Base-by-base conservation (phyloP, 2,888 invertebrate species). In the Isotomurus palustris region DNA sequence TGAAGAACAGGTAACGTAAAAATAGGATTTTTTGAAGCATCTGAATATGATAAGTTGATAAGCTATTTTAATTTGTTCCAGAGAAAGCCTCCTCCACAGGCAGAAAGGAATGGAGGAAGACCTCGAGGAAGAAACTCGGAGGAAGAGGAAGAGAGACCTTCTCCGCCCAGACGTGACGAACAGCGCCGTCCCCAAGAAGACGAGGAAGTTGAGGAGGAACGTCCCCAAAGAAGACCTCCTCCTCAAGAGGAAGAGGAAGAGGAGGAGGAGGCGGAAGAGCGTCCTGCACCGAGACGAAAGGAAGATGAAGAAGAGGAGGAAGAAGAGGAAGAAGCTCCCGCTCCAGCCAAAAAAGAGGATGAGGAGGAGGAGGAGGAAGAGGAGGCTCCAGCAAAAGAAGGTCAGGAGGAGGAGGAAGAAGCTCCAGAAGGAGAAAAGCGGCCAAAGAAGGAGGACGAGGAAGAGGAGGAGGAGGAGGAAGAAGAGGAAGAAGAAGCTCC, bases 361-460 rank as follows among this genome's bases (percentile, higher is more conserved):
- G 43, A 59, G 32, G 56, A 58, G 14, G 60, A 67, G 8, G 59
- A 62, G 24, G 57, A 60, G 21, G 64, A 67, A 14, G 62, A 65
- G 21, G 64, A 62, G 19, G 60, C 66, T 40, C 54, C 59, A n/a
- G 53, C 55, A 24, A 56, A 61, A 35, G 29, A 53, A 2, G 51
- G 56, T 17, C 28, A 53, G n/a, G 52, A 53, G 21, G 56, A 62
- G 12, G 58, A 58, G 14, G 62, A 62, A 24, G 60, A 63, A 12
- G 58, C 58, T 14, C 54, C 58, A 14, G 60, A 63, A 27, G 60
- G 58, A 49, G 63, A 63, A 21, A 57, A 49, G 5, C 38, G 45
- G 4, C 32, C 28, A 49, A 53, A 51, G 3, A 49, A 28, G 27
- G 14, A 25, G 21, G 44, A 41, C n/a, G 36, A 49, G 35, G 40